Evolutionary conservation across 1,140 invertebrate species (phyloP), one percentile per base, ranked within the genome.

Genomic region (Aphelenchoides avenae): DNA sequence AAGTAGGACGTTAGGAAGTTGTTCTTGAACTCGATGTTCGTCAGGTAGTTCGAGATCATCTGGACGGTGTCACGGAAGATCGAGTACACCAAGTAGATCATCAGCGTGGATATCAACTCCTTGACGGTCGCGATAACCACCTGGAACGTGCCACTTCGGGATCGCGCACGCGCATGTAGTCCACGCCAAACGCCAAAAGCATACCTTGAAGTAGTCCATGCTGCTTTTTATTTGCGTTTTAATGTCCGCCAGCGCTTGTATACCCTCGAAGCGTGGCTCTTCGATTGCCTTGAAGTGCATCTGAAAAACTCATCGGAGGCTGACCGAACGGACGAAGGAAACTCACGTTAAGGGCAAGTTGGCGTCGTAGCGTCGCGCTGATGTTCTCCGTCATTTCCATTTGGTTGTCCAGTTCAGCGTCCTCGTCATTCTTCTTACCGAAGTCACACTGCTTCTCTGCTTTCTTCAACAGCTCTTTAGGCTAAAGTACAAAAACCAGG

Each of bases 221-320:
- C 18, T 36, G 34, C 13, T 36, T 36, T 36, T 36, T 36, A 13
- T 36, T 36, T 26, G 3, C 18, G 44, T 15, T 41, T 59, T 68
- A 18, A 64, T 68, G 34, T 64, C 61, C 20, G 20, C 26, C 2
- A 64, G 34, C 4, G 48, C 22, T 13, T 36, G 29, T 18, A 64
- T 20, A 7, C 46, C n/a, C 39, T 68, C 61, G 37, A 34, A 27
- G 13, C 40, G 41, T 0, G 55, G 42, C 42, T 68, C 54, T 46
- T 68, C 54, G 22, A 71, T 31, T 29, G 55, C 55, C 22, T 36
- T 13, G 18, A 68, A 61, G 29, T 68, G 61, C 11, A 64, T 31
- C 61, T 69, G 29, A 46, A 47, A 9, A 47, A 47, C n/a, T n/a
- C 18, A 27, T 20, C 3, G 41, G 26, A 29, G 4, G 3, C 18